A percentile compares a stretch with the other conserved stretches of the same genome.
Evolutionary conservation across 2,888 invertebrate species (phyloP).

Genomic region (Chalcosyrphus nemorum): DNA sequence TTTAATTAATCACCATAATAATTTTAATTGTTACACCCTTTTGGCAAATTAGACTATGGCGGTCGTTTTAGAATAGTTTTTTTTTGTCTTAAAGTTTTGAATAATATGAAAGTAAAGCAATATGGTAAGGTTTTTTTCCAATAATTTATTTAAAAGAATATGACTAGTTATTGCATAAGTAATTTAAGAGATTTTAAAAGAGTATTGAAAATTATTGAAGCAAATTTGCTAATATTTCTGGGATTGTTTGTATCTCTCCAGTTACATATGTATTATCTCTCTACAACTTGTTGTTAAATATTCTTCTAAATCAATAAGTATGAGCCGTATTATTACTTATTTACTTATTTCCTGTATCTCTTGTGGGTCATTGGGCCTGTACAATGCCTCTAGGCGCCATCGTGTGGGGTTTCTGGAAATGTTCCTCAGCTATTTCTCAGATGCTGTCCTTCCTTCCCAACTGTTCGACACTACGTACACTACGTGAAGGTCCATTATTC

Average conservation of each 20-base stretch:
- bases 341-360: too few species aligned
- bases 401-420: too few species aligned
- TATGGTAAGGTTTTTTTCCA: conserved; percentile 51
- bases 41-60: conserved; percentile 52
- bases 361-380: too few species aligned
- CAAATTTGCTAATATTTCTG: conserved; percentile 43
- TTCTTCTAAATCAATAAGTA: too few species aligned
- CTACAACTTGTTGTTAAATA: too few species aligned
- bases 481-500: too few species aligned
- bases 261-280: background rate
- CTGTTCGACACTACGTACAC: too few species aligned
- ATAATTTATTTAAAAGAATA: background rate
- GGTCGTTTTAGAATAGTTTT: conserved; percentile 54
- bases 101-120: conserved; percentile 2
- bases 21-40: conserved; percentile 59
- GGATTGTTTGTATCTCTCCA: background rate
- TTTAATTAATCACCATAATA: conserved; percentile 61
- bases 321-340: too few species aligned
- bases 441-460: too few species aligned
- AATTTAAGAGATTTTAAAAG: background rate
- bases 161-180: background rate
- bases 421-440: too few species aligned
- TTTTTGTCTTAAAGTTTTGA: conserved; percentile 20
- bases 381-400: too few species aligned
- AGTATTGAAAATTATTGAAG: conserved; percentile 38